Evolutionary conservation across 2,888 invertebrate genomes (phyloP).

Genomic region (Aphidius colemani): DNA sequence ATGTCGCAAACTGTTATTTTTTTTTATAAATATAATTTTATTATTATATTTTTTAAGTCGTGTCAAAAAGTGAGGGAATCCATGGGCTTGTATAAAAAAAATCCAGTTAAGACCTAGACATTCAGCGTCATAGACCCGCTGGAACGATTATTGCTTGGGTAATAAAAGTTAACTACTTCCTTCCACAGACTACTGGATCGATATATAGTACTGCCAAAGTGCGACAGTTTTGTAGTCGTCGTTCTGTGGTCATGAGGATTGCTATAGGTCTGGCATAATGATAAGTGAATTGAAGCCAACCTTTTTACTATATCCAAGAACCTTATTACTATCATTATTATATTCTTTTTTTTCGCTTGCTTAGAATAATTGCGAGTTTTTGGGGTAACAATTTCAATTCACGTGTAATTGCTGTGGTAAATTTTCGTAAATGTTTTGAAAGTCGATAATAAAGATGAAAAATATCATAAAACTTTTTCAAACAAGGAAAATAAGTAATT

Average conservation of each 20-base stretch:
- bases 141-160: conserved; percentile 50
- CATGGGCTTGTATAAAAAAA: background rate
- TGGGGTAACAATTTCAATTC: conserved; percentile 8
- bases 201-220: conserved; percentile 36
- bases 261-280: conserved; percentile 35
- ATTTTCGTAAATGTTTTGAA: background rate
- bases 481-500: conserved; percentile 5
- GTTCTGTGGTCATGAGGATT: conserved; percentile 2
- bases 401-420: background rate
- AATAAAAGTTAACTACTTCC: conserved; percentile 53
- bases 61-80: too few species aligned
- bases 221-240: conserved; percentile 46
- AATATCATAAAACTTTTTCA: conserved; percentile 12
- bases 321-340: too few species aligned
- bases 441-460: background rate
- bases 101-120: conserved; percentile 3
- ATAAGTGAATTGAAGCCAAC: conserved; percentile 48
- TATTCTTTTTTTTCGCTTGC: too few species aligned
- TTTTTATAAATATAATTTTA: background rate
- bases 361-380: background rate
- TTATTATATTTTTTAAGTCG: too few species aligned
- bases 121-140: conserved; percentile 28
- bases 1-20: background rate
- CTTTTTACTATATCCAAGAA: background rate
- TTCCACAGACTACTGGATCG: conserved; percentile 31